Evolutionary conservation across 2,888 invertebrate genomes (phyloP), one percentile per base, ranked within the genome.

Genomic region (Acleris literana): DNA sequence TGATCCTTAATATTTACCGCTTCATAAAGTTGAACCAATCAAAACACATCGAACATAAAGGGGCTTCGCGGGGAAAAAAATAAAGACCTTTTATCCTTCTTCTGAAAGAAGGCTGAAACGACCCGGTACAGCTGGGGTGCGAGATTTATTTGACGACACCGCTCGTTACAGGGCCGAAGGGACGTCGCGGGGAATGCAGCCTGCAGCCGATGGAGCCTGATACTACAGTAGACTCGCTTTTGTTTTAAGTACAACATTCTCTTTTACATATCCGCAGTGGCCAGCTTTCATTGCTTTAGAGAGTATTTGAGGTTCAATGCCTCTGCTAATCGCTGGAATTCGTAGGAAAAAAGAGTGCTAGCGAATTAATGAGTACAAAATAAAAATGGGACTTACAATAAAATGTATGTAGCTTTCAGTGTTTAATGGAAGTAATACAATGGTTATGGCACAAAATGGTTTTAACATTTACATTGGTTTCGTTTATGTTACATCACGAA

Each of bases 121-220:
- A 79, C 82, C 76, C 82, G 78, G 74, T 74, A 73, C 72, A 75
- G 74, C 76, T 77, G 82, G 92, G 91, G 92, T 84, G 87, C 71
- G 84, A 90, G 92, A 92, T 92, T 92, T 92, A 92, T 92, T 84
- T 88, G 88, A 86, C 81, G 88, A 89, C 88, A 86, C 82, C 74
- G 83, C 85, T 85, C 87, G 90, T 90, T 90, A 90, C 84, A 83
- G 88, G 81, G 84, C 90, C 86, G 77, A 87, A 86, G 90, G 90
- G 90, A 90, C 82, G 75, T 77, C 74, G 74, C 72, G 62, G 67
- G 77, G 85, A 86, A 85, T 89, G 89, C 89, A 89, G 83, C 77
- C 84, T 87, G 88, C 88, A 86, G 74, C 76, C 77, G 60, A 56
- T 22, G 72, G 68, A 77, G 73, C 51, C 39, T 64, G 75, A 77